Percentiles rank a stretch among this genome's conserved stretches.
These are phyloP conservation scores for Adelges cooleyi DNA, from an alignment of 1,140 invertebrate species.

Conservation along the genomic window DNA sequence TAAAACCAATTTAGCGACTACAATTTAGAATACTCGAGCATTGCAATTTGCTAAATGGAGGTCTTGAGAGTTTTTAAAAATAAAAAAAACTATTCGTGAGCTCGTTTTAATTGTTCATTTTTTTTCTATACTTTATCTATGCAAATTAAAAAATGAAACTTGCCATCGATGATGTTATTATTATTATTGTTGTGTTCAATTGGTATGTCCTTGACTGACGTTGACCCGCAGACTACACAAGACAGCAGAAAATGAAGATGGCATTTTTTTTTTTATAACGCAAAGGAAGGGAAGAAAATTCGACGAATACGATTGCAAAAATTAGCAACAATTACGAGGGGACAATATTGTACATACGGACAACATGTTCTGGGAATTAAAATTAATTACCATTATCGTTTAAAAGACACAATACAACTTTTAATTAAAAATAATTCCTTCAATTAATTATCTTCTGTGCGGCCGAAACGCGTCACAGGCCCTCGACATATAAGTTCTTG, in stretches of 20 bases:
- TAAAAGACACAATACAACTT: background rate
- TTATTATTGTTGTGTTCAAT: background rate
- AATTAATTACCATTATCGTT: constrained; percentile 12
- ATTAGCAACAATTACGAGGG: background rate
- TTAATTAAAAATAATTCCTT: constrained; percentile 19
- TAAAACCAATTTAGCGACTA: no score
- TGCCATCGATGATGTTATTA: no score
- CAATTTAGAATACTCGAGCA: no score
- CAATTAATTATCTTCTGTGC: background rate
- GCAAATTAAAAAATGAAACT: no score
- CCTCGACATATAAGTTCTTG: no score
- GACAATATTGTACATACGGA: background rate
- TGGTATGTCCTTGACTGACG: background rate
- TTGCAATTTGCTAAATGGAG: no score
- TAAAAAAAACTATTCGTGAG: no score
- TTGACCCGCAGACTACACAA: background rate
- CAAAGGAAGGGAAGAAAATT: background rate
- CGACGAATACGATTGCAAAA: constrained; percentile 1
- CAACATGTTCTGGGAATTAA: constrained; percentile 1
- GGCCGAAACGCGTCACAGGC: background rate
- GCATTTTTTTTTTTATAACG: background rate
- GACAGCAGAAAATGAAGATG: no score
- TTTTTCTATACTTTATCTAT: no score
- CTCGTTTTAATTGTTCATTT: no score
- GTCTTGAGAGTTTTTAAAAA: no score